Base-by-base conservation (phyloP, 2,888 invertebrate species). In the Dicroscelio sp. region DNA sequence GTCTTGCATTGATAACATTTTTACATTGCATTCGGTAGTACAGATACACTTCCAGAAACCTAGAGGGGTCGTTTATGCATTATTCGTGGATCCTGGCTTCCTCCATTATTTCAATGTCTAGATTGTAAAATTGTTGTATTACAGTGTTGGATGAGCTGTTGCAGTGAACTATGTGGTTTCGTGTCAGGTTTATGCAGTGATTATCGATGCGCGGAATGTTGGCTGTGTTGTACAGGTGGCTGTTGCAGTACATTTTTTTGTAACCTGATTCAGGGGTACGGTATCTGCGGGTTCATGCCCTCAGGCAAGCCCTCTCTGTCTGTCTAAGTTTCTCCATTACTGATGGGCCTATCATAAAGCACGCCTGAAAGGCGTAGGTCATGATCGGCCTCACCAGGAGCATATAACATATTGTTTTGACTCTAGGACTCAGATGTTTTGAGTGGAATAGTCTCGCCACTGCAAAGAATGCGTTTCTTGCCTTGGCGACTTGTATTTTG, bases 321-420 rank as follows among this genome's bases (percentile, higher is more conserved):
- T 3, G 60, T 38, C 93, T 31, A 0, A 93, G 2, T 58, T 87
- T 92, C 85, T 93, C 92, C 83, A 92, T 92, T 0, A 58, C 17
- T 0, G 90, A 27, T 0, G 92, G 90, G 2, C 80, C 60, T 0
- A 85, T 35, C 43, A 71, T 80, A 23, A 48, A 80, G 69, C 69
- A 80, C 8, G 35, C 20, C 48, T 52, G 67, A 27, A 31, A 80
- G 1, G 55, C 69, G n/a, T 80, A 80, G 0, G 67, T 67, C 20
- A 80, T 10, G 0, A 80, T 48, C 0, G 80, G 69, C 25, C 80
- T 48, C 0, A 80, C 17, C 2, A 80, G 23, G 1, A 80, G 27
- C 35, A 69, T 25, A 60, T 76, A 76, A 20, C 76, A 60, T 8
- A 60, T 76, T 1, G 60, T 2, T 38, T 76, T 76, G 5, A 76